These are phyloP conservation scores for Atherinomorus stipes DNA, from an alignment of 2,113 vertebrate species.

Conservation along the genomic window DNA sequence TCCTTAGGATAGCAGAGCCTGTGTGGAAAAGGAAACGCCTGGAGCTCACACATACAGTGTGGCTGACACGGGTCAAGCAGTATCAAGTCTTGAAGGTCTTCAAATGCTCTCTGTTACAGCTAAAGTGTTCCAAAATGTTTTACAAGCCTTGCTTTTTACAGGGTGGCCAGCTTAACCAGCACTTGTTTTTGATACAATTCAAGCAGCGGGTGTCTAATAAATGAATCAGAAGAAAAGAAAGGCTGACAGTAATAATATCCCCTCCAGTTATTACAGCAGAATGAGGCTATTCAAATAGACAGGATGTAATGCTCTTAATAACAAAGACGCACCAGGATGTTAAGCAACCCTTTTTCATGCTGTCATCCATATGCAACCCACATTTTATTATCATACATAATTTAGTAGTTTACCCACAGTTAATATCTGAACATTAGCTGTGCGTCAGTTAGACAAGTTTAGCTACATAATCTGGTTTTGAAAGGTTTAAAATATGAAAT, in stretches of 20 bases:
- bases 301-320: slow-evolving; percentile 4
- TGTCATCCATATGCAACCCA: neutral
- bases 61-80: slow-evolving; percentile 46
- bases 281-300: slow-evolving; percentile 16
- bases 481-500: neutral
- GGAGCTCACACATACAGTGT: slow-evolving; percentile 34
- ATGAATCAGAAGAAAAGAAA: slow-evolving; percentile 12
- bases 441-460: neutral
- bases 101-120: neutral
- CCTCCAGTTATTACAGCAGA: slow-evolving; percentile 21
- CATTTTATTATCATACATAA: slow-evolving; percentile 15
- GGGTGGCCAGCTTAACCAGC: neutral
- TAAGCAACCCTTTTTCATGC: slow-evolving; percentile 10
- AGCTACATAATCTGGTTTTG: neutral
- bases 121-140: neutral
- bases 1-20: slow-evolving; percentile 32
- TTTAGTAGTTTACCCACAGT: slow-evolving; percentile 15
- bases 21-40: slow-evolving; percentile 53
- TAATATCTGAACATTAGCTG: slow-evolving; percentile 1
- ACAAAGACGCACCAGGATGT: slow-evolving; percentile 10
- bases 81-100: slow-evolving; percentile 18
- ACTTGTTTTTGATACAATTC: neutral
- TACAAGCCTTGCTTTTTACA: neutral
- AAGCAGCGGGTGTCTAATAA: slow-evolving; percentile 25
- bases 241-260: slow-evolving; percentile 1